Evolutionary conservation across 1,140 invertebrate genomes (phyloP), one percentile per base, ranked within the genome.

Genomic region (Scaptomyza graminum): DNA sequence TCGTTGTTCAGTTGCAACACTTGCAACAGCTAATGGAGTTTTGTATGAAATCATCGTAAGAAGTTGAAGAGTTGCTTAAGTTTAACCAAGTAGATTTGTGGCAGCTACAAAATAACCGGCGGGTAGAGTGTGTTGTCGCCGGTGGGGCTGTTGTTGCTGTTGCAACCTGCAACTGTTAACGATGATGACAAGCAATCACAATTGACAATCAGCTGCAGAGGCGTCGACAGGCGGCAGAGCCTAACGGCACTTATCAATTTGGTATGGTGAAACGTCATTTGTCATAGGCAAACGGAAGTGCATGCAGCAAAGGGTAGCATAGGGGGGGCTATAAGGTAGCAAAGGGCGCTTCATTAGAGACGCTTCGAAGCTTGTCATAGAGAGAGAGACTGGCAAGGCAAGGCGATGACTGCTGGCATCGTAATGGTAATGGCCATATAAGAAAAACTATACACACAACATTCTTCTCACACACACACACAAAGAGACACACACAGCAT

Each of bases 241-340:
- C 74, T 80, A 82, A 84, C 82, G 81, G 81, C 75, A 87, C 82
- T 81, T 87, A 84, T 84, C 77, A 84, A 84, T 84, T 84, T 80
- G 62, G 69, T 81, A 76, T 68, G 69, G 64, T 71, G 72, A 84
- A 74, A 71, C 62, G 82, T 67, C 81, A 84, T 84, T 80, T 85
- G 74, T 81, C 81, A 80, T 66, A 60, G 73, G 34, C 80, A 37
- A 41, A 41, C 54, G 65, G 65, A 68, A 68, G 65, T 72, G 34
- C 59, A 62, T 43, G 31, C 31, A 34, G 39, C 37, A 11, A 39
- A 41, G 18, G 1, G 18, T 22, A 3, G 18, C 18, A 41, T 12
- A 62, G 13, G 51, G 41, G 50, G 57, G 51, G 51, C n/a, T 9
- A 41, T 69, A 76, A 74, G 62, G 68, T 43, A 59, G 69, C 18